These are phyloP conservation scores for Cyrtodaria siliqua DNA, from an alignment of 2,888 invertebrate genomes.

Conservation along the genomic window DNA sequence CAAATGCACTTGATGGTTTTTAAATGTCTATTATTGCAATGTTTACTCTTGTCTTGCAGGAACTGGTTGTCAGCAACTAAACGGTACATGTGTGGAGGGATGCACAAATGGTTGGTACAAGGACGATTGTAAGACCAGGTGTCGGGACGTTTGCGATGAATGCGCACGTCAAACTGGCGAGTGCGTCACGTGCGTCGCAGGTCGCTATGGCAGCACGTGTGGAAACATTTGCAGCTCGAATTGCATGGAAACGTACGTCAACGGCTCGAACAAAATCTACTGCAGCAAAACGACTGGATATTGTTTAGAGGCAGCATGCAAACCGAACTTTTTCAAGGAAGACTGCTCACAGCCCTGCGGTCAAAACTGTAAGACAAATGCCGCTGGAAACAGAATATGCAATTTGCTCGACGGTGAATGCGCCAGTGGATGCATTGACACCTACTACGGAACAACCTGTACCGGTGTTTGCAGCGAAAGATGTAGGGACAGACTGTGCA, in stretches of 20 bases:
- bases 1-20: no score
- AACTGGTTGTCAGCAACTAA: slow-evolving; percentile 33
- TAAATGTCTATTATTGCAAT: no score
- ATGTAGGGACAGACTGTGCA: slow-evolving; percentile 36
- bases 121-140: slow-evolving; percentile 11
- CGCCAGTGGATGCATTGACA: slow-evolving; percentile 23
- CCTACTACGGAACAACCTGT: slow-evolving; percentile 43
- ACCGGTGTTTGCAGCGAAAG: slow-evolving; percentile 32
- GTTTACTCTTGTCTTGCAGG: no score
- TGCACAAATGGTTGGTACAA: slow-evolving; percentile 50
- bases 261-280: background rate
- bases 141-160: slow-evolving; percentile 23
- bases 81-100: slow-evolving; percentile 29
- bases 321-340: slow-evolving; percentile 31
- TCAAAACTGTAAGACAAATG: slow-evolving; percentile 21
- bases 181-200: slow-evolving; percentile 35
- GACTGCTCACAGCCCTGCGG: slow-evolving; percentile 39
- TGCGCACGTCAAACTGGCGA: slow-evolving; percentile 33
- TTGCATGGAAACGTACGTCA: slow-evolving; percentile 12
- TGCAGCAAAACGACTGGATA: slow-evolving; percentile 41
- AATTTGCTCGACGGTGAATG: slow-evolving; percentile 34
- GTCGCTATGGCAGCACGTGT: slow-evolving; percentile 39
- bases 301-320: slow-evolving; percentile 32
- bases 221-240: slow-evolving; percentile 38
- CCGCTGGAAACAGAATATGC: slow-evolving; percentile 24